These are phyloP conservation scores for Silurus aristotelis DNA, from an alignment of 2,797 vertebrate species.

Conservation along the genomic window DNA sequence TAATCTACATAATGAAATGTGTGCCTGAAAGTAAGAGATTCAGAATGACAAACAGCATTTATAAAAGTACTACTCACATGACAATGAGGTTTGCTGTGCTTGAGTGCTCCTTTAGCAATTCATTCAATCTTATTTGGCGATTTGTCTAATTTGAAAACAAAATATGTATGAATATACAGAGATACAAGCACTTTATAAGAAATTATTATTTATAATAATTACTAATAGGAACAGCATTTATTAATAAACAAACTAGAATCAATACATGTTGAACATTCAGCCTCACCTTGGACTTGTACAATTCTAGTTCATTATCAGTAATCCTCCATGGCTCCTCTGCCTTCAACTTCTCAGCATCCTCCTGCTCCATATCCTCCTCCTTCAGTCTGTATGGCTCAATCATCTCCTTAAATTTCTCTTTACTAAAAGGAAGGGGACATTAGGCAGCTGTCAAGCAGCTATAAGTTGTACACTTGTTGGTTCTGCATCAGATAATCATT, in stretches of 20 bases:
- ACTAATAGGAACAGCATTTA: neutral
- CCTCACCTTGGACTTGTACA: conserved; percentile 92
- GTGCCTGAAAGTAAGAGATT: no score
- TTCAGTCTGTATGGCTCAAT: conserved; percentile 92
- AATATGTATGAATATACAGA: neutral
- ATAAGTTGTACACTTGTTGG: neutral
- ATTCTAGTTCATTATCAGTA: conserved; percentile 95
- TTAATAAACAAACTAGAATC: neutral
- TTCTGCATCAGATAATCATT: neutral
- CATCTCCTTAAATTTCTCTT: conserved; percentile 89
- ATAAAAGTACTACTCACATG: conserved; percentile 82
- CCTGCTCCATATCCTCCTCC: conserved; percentile 97
- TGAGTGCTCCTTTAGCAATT: conserved; percentile 94
- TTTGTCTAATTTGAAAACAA: conserved; percentile 79
- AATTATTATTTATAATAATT: neutral
- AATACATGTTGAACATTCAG: neutral
- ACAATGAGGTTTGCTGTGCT: conserved; percentile 91
- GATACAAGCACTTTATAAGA: neutral
- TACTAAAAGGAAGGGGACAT: conserved; percentile 67
- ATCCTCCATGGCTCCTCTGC: conserved; percentile 95
- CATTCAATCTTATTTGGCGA: conserved; percentile 93
- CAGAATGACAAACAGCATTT: neutral
- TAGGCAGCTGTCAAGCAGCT: neutral
- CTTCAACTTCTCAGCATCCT: conserved; percentile 90
- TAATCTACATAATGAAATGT: neutral